Conservation (phyloP, 2,113 vertebrate genomes). For the Crypturellus undulatus region DNA sequence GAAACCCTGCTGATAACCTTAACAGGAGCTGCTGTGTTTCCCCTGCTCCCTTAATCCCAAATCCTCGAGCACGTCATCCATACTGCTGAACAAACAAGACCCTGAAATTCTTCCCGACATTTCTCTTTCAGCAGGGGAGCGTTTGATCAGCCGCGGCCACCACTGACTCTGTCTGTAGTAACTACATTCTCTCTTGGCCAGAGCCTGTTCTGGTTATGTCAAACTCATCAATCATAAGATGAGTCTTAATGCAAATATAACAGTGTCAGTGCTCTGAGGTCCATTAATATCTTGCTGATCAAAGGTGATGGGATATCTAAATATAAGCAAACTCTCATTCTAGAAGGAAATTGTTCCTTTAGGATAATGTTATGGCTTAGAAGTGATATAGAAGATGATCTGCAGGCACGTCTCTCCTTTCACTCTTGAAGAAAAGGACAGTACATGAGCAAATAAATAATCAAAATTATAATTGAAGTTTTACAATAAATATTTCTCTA, state of each 20-base stretch:
- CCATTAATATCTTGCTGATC: slow-evolving; percentile 11
- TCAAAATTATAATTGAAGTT: background rate
- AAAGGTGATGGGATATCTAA: slow-evolving; percentile 5
- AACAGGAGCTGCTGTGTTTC: slow-evolving; percentile 6
- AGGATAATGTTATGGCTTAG: background rate
- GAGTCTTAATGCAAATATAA: slow-evolving; percentile 16
- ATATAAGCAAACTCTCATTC: slow-evolving; percentile 1
- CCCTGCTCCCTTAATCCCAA: background rate
- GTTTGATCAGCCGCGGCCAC: background rate
- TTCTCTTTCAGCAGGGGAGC: background rate
- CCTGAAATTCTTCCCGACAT: background rate
- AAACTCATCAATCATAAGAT: background rate
- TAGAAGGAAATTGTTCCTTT: slow-evolving; percentile 24
- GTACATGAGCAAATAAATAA: background rate
- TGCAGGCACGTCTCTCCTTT: background rate
- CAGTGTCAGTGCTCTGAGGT: background rate
- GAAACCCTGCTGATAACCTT: background rate
- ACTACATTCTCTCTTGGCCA: background rate
- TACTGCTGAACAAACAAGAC: slow-evolving; percentile 15
- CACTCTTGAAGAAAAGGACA: background rate
- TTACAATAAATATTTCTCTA: background rate
- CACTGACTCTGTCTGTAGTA: background rate
- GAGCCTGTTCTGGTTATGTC: slow-evolving; percentile 1
- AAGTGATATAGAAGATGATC: background rate
- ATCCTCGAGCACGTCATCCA: background rate